Evolutionary conservation across 2,888 invertebrate species (phyloP), one percentile per base, ranked within the genome.

Genomic region (Hydrotaea diabolus): DNA sequence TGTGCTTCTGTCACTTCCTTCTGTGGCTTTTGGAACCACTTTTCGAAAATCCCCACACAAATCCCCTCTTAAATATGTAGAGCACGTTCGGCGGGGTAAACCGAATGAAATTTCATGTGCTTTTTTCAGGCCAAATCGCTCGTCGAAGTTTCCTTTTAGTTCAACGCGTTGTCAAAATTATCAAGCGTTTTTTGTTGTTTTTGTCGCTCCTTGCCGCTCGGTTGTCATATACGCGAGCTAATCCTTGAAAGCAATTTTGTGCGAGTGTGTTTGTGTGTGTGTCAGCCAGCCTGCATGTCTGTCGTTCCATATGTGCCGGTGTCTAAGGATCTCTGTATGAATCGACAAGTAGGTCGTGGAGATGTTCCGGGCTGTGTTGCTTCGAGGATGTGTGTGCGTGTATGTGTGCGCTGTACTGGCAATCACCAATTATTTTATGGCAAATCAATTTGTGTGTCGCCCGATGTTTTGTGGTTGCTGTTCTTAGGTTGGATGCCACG

Each of bases 361-460:
- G 2, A 7, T 19, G 17, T 17, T 15, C 31, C 26, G 31, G 5
- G 31, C n/a, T 7, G 62, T 17, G 31, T 5, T 9, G 9, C 0
- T 23, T 7, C 57, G 59, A 4, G 49, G 2, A 26, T 17, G 36
- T 31, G 9, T 36, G 36, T 64, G 36, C n/a, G 26, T 64, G 66
- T 11, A 13, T 43, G 69, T 15, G 43, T 23, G 43, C 21, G 36
- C 11, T 21, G 19, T 62, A 26, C 31, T 57, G 53, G 23, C 77
- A 77, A 73, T 73, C 77, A 78, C 36, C 81, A 81, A 84, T 81
- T 84, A 84, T 81, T 81, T 84, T 75, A 78, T 81, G 64, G 72
- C 76, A 78, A 81, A 84, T 81, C 84, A 84, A 84, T 84, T 84
- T 81, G 81, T 78, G 36, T 17, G 71, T 59, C 64, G 46, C n/a